Base-by-base conservation (phyloP, 2,888 invertebrate genomes). In the Tetragnatha montana region DNA sequence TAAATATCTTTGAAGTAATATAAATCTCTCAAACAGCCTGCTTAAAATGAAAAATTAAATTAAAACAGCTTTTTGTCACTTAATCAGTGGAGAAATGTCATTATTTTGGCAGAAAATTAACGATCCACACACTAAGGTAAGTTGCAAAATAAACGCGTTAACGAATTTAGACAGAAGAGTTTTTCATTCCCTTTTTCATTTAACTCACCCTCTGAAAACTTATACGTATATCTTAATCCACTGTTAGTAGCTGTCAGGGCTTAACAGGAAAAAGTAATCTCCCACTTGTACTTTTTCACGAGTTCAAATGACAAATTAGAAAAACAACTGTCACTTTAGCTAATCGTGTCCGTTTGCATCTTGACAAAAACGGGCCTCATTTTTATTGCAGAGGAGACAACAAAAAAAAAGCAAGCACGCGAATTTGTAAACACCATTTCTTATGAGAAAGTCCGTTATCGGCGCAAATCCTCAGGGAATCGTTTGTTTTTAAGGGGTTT, bases 231-330 rank as follows among this genome's bases (percentile, higher is more conserved):
- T 60, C 60, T 60, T 60, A 81, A 74, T 74, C 60, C 73, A 82
- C n/a, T 21, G 71, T 71, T 49, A 81, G 82, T 74, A 82, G 73
- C 21, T 60, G 50, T 76, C 50, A 76, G 49, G 49, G 50, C 19
- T 60, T 51, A 70, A 71, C 85, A 78, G 22, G 78, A 85, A 71
- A 78, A 85, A 47, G 21, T 22, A 79, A 85, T 71, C 81, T 73
- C 81, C 70, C 71, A n/a, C 50, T 22, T 50, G 76, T 14, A 50
- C n/a, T 71, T 71, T 75, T 71, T 70, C 84, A 68, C 19, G 71
- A 6, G 79, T 49, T 89, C 85, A 73, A 85, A 86, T 89, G 89
- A 89, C 89, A 89, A 89, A 89, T 89, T 89, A 81, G 81, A 35
- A 85, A 82, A 73, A 17, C 47, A 78, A 22, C 19, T 78, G 82